Base-by-base conservation (phyloP, 2,888 invertebrate species). In the Rhagium mordax region DNA sequence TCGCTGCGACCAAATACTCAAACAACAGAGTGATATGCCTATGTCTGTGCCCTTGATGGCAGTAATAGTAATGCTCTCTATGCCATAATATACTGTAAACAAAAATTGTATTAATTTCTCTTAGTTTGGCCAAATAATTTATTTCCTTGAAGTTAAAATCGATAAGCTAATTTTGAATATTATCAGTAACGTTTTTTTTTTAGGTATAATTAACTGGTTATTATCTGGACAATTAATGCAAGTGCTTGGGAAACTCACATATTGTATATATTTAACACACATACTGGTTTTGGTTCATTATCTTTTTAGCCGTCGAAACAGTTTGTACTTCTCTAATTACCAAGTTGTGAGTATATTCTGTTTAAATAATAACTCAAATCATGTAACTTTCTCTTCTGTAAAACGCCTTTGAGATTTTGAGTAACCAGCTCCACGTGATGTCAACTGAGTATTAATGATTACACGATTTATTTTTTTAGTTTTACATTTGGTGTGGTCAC, bases 121-220 rank as follows among this genome's bases (percentile, higher is more conserved):
- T 24, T 24, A 24, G 6, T 3, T 24, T 24, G 6, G 3, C 6
- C n/a, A n/a, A n/a, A n/a, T n/a, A n/a, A n/a, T 24, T 24, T 4
- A 24, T 2, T 18, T 27, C 53, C 2, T 16, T 6, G n/a, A 33
- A 27, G 2, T 3, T 3, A 49, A 18, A 18, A 0, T 27, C 16
- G 1, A 21, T 57, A 33, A n/a, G n/a, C n/a, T n/a, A n/a, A n/a
- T n/a, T n/a, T n/a, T n/a, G n/a, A n/a, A n/a, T n/a, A n/a, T n/a
- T n/a, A n/a, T n/a, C n/a, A n/a, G n/a, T 49, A 47, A 27, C n/a
- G n/a, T n/a, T 16, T 61, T 49, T 21, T 81, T 77, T 83, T 68
- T 72, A 90, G 90, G 90, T 77, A 87, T 89, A 8, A 83, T 91
- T 4, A 89, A 90, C 80, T 90, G 89, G 88, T 88, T 91, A 74